Evolutionary conservation across 2,113 vertebrate species (phyloP).

Genomic region (Gasterosteus aculeatus): DNA sequence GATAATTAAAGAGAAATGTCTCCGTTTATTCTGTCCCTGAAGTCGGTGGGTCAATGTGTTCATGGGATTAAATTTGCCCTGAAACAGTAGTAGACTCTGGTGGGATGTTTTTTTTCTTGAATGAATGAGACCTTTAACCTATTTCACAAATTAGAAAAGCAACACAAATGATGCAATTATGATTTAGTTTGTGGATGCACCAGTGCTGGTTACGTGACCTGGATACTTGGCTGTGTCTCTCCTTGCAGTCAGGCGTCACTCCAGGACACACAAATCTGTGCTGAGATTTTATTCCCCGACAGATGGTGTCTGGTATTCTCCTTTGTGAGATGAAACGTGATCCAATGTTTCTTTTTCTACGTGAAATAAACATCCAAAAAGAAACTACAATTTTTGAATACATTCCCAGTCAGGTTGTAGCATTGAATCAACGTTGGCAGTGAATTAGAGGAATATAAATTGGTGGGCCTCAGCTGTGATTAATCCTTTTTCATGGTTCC

Average conservation of each 20-base stretch:
- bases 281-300: slow-evolving; percentile 18
- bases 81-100: slow-evolving; percentile 8
- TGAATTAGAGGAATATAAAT: background rate
- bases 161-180: slow-evolving; percentile 2
- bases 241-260: slow-evolving; percentile 29
- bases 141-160: slow-evolving; percentile 29
- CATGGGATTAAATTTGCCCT: slow-evolving; percentile 26
- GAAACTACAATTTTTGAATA: background rate
- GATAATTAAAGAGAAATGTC: slow-evolving; percentile 41
- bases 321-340: background rate
- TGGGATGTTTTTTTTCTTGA: slow-evolving; percentile 30
- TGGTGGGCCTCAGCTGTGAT: background rate
- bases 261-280: slow-evolving; percentile 22
- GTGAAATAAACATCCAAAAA: background rate
- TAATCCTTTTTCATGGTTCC: background rate
- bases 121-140: slow-evolving; percentile 28
- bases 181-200: slow-evolving; percentile 13
- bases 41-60: slow-evolving; percentile 7
- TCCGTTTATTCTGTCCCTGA: slow-evolving; percentile 16
- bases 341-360: background rate
- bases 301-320: slow-evolving; percentile 5
- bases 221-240: slow-evolving; percentile 26
- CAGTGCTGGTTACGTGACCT: background rate
- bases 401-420: background rate
- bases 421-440: background rate